Percentiles rank a stretch among this genome's conserved stretches.
Conservation (phyloP, 64 coral and sea anemone species). For the Pachyseris speciosa region DNA sequence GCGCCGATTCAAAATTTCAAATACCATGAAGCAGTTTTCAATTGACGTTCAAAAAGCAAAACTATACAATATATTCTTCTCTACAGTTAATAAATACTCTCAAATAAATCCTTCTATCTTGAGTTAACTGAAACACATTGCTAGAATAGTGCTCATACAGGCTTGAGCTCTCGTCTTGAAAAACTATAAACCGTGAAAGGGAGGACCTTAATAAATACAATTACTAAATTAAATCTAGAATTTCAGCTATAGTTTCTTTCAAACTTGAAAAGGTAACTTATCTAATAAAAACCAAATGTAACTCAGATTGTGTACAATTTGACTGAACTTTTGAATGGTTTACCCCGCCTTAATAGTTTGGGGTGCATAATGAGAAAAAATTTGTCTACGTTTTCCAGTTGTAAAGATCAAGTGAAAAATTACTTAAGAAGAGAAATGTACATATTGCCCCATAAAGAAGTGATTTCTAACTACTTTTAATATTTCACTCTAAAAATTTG, state of each 20-base stretch:
- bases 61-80: neutral
- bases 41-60: constrained; percentile 1
- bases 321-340: no score
- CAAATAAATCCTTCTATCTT: neutral
- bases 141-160: neutral
- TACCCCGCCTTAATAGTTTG: no score
- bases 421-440: no score
- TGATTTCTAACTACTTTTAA: no score
- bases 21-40: neutral
- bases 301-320: no score
- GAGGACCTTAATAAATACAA: neutral
- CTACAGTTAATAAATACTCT: constrained; percentile 18
- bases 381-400: no score
- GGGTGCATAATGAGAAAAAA: no score
- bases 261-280: neutral
- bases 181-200: neutral
- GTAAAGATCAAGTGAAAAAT: no score
- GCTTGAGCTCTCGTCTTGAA: neutral
- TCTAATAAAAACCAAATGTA: neutral
- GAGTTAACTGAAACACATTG: neutral
- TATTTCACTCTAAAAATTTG: no score
- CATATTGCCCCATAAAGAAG: no score
- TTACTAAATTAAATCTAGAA: neutral
- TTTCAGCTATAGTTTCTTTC: neutral
- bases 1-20: constrained; percentile 11